Base-by-base conservation (phyloP, 2,113 vertebrate species). In the Pseudopodoces humilis region DNA sequence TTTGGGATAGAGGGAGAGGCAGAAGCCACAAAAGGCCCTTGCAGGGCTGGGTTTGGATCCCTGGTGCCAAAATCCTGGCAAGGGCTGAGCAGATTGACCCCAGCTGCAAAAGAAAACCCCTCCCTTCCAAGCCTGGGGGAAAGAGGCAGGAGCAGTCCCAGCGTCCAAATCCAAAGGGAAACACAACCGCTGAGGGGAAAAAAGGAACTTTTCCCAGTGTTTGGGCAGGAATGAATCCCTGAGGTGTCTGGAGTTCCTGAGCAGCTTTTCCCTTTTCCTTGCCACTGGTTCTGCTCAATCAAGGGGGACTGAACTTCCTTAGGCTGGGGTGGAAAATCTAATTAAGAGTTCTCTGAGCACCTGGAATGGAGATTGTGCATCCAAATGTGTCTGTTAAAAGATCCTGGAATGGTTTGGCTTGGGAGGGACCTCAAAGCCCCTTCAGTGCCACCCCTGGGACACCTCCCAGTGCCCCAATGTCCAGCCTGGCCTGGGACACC, bases 291-390 rank as follows among this genome's bases (percentile, higher is more conserved):
- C 76, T 39, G 84, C 60, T 72, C 78, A 15, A 25, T 0, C 3
- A 25, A 30, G 33, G 43, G 33, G 52, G 44, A 58, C 24, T 23
- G 24, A 31, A 21, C 68, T 30, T 46, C 2, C 0, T 47, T 27
- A 39, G 68, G 41, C 68, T 69, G 84, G 62, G 72, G 58, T 83
- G 39, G 52, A 27, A 80, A 68, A 64, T 4, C 46, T 35, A 25
- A 46, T 8, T 15, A n/a, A 15, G 56, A 20, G 47, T 11, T 52
- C 35, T 75, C 39, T 46, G 58, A 63, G 49, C 49, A 15, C 4
- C 13, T 49, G 22, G 10, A 30, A 4, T 1, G 10, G 17, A 11
- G 43, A 20, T 9, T 1, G 25, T n/a, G 41, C 27, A 33, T 4
- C 39, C 49, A 11, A 39, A 21, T 2, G 5, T 5, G 7, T 8